phyloP scores from a whole-genome alignment of 2,113 vertebrate genomes.

The Elgaria multicarinata region DNA sequence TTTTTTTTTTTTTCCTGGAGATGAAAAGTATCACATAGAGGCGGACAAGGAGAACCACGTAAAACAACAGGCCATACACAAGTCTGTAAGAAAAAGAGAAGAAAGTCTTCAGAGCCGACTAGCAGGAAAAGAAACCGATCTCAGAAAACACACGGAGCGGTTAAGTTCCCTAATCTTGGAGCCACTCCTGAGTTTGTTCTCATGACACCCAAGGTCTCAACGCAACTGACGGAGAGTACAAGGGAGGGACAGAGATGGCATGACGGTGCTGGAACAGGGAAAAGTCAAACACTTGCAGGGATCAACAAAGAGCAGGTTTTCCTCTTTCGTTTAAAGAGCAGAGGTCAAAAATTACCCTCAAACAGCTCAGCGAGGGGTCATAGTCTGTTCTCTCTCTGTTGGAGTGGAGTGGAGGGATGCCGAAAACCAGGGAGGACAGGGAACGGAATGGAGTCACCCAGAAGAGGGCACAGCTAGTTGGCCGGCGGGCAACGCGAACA shows the following conservation, averaged over 20 bases:
- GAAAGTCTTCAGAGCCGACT: background rate
- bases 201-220: background rate
- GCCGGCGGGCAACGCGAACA: too few relatives aligned
- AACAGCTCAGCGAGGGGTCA: too few relatives aligned
- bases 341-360: too few relatives aligned
- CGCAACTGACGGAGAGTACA: background rate
- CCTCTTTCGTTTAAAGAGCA: background rate
- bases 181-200: background rate
- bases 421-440: too few relatives aligned
- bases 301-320: background rate
- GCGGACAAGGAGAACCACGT: background rate
- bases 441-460: too few relatives aligned
- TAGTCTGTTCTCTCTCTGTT: too few relatives aligned
- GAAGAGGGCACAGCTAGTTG: too few relatives aligned
- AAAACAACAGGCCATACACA: background rate
- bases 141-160: too few relatives aligned
- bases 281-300: background rate
- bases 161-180: background rate
- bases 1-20: background rate
- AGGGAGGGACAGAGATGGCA: background rate
- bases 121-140: background rate
- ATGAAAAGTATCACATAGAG: background rate
- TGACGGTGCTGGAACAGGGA: background rate
- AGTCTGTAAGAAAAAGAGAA: background rate
- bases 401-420: too few relatives aligned